These are phyloP conservation scores for Nycticebus coucang DNA, from an alignment of 2,113 vertebrate genomes.

Conservation along the genomic window DNA sequence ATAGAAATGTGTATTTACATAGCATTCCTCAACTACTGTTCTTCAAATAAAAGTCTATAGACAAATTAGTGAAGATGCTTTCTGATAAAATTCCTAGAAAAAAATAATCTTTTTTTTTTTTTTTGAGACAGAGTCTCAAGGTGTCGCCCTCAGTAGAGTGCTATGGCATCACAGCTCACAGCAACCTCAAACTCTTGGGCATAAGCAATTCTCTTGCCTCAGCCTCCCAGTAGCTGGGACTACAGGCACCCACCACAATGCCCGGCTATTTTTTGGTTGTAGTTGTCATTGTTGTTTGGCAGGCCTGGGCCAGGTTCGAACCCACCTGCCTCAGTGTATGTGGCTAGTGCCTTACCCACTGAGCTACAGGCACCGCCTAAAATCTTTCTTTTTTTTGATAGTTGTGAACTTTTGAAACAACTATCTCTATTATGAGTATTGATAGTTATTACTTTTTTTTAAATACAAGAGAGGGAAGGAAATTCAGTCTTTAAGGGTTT, in stretches of 20 bases:
- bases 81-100: background rate
- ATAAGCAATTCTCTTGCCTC: too few species aligned
- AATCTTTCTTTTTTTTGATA: background rate
- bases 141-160: too few species aligned
- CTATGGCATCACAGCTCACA: too few species aligned
- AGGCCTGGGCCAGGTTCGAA: too few species aligned
- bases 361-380: too few species aligned
- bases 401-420: slow-evolving; percentile 38
- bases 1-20: background rate
- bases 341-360: too few species aligned
- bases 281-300: too few species aligned
- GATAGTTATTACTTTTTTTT: background rate
- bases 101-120: background rate
- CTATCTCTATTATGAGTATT: background rate
- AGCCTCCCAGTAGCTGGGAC: too few species aligned
- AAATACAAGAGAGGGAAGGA: background rate
- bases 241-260: too few species aligned
- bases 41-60: background rate
- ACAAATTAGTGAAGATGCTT: background rate
- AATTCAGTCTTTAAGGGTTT: background rate
- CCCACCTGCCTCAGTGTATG: too few species aligned
- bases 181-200: too few species aligned
- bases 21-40: background rate
- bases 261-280: too few species aligned
- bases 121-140: background rate